These are phyloP conservation scores for Hirundo rustica DNA, from an alignment of 2,797 vertebrate genomes.

Conservation along the genomic window DNA sequence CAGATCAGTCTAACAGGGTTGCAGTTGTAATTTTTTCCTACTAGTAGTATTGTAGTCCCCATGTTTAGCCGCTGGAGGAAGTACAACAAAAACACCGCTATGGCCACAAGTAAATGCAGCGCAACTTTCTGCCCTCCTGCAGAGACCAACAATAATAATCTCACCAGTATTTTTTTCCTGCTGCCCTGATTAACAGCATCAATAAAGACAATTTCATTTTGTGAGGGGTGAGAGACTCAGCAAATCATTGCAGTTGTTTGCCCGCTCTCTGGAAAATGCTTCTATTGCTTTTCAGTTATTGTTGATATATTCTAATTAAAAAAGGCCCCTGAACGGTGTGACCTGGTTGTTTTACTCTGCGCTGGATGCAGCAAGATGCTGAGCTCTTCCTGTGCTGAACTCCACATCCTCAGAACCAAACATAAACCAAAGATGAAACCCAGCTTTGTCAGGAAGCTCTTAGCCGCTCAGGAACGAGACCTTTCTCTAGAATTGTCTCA, in stretches of 20 bases:
- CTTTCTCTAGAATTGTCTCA: not conserved
- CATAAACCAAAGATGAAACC: not conserved
- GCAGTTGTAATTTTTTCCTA: not conserved
- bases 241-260: slow-evolving; percentile 4
- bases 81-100: not conserved
- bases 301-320: not conserved
- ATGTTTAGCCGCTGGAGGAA: not conserved
- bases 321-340: not conserved
- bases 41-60: not conserved
- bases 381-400: not conserved
- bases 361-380: not conserved
- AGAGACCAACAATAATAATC: not conserved
- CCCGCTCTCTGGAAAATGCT: slow-evolving; percentile 4
- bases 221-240: not conserved
- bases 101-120: not conserved
- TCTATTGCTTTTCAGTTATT: not conserved
- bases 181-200: slow-evolving; percentile 38
- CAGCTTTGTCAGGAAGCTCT: not conserved
- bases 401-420: not conserved
- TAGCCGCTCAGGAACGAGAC: not conserved
- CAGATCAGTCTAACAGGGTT: not conserved
- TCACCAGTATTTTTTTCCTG: not conserved
- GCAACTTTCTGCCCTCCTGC: not conserved
- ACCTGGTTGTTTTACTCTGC: not conserved
- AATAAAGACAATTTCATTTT: slow-evolving; percentile 48